These are phyloP conservation scores for Anoplolepis gracilipes DNA, from an alignment of 1,140 invertebrate genomes.

Conservation along the genomic window DNA sequence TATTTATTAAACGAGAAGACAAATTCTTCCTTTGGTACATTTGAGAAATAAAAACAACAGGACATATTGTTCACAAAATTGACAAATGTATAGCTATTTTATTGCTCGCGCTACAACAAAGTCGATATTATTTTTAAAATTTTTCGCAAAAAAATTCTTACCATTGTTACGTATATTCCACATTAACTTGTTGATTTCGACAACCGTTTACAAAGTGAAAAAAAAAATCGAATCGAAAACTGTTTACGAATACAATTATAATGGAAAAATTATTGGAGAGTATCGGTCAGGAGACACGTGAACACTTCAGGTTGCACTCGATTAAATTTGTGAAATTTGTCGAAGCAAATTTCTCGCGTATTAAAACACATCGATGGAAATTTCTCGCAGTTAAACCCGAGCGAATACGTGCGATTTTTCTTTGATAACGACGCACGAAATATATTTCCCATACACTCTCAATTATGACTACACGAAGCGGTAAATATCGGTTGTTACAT, in stretches of 20 bases:
- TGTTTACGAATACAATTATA: background rate
- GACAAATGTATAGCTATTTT: background rate
- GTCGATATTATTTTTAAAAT: background rate
- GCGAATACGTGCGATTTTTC: slow-evolving; percentile 6
- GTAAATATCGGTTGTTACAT: slow-evolving; percentile 35
- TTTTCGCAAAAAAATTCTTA: background rate
- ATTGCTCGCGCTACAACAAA: background rate
- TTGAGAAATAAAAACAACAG: too few relatives aligned
- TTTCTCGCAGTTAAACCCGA: slow-evolving; percentile 26
- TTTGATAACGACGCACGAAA: slow-evolving; percentile 23
- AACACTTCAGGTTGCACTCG: background rate
- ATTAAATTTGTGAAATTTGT: slow-evolving; percentile 28
- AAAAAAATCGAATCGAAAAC: slow-evolving; percentile 7
- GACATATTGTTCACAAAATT: too few relatives aligned
- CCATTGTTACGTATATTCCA: background rate
- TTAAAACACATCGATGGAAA: slow-evolving; percentile 32
- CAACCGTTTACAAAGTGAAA: background rate
- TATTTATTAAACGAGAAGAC: too few relatives aligned
- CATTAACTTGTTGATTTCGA: background rate
- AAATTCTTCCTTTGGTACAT: too few relatives aligned
- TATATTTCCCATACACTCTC: slow-evolving; percentile 27
- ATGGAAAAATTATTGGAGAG: background rate
- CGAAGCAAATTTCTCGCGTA: slow-evolving; percentile 16
- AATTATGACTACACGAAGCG: slow-evolving; percentile 5
- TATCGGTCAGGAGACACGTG: background rate